Conservation (phyloP, 2,888 invertebrate species). For the Philereme vetulata region DNA sequence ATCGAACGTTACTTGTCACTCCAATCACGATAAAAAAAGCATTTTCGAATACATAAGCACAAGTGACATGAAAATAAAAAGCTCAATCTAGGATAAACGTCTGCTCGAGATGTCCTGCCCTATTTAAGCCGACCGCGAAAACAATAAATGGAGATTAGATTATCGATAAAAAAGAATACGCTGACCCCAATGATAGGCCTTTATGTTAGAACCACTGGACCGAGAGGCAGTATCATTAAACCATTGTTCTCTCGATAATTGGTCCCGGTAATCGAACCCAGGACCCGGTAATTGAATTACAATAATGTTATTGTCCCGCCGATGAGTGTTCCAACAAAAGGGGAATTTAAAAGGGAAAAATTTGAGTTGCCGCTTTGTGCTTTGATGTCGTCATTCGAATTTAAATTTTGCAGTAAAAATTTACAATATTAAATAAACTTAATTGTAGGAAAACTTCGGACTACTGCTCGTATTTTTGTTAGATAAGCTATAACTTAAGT, state of each 20-base stretch:
- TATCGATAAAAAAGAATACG: constrained; percentile 28
- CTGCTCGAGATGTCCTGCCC: constrained; percentile 14
- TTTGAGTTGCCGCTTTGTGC: constrained; percentile 19
- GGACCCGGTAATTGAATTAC: constrained; percentile 52
- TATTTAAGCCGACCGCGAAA: constrained; percentile 14
- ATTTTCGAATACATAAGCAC: background rate
- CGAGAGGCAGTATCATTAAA: constrained; percentile 42
- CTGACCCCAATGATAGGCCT: constrained; percentile 27
- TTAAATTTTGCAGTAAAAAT: constrained; percentile 2
- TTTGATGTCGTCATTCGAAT: constrained; percentile 18
- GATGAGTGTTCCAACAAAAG: constrained; percentile 42
- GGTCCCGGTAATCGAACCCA: constrained; percentile 49
- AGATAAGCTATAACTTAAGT: no score
- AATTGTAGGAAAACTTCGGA: background rate
- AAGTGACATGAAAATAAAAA: background rate
- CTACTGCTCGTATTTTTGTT: background rate
- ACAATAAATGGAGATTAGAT: constrained; percentile 28
- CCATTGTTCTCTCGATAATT: constrained; percentile 51
- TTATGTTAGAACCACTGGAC: constrained; percentile 22
- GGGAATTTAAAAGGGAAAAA: constrained; percentile 32
- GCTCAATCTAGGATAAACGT: background rate
- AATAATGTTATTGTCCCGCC: constrained; percentile 48
- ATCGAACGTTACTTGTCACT: no score
- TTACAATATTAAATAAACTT: background rate
- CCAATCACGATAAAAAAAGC: background rate